Conservation (phyloP, 2,797 vertebrate species). For the Naso thynnoides region DNA sequence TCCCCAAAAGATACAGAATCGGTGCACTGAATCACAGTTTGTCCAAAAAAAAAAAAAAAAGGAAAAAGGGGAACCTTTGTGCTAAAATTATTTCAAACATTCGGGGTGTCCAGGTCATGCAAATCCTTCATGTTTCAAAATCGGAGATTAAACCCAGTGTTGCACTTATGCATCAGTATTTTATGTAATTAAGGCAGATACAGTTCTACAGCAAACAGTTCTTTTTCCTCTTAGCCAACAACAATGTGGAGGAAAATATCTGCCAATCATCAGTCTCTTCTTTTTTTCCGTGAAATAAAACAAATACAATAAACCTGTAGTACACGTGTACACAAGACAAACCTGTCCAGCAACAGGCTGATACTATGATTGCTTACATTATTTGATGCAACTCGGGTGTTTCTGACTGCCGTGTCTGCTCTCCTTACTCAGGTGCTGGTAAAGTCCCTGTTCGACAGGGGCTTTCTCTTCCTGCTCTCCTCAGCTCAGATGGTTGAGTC, state of each 20-base stretch:
- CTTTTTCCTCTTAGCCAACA: neutral
- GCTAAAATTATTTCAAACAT: neutral
- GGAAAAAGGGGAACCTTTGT: too few relatives aligned
- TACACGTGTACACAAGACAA: neutral
- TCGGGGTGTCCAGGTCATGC: neutral
- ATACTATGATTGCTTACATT: neutral
- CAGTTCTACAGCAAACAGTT: neutral
- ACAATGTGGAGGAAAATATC: neutral
- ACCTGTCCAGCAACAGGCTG: slow-evolving; percentile 5
- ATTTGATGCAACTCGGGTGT: neutral
- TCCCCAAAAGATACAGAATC: neutral
- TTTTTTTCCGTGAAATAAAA: too few relatives aligned
- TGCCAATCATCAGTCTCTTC: neutral
- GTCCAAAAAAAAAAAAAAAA: neutral
- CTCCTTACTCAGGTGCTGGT: slow-evolving; percentile 90
- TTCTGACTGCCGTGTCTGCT: slow-evolving; percentile 41
- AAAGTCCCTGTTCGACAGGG: slow-evolving; percentile 92
- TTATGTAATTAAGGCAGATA: slow-evolving; percentile 1
- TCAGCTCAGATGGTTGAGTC: slow-evolving; percentile 91
- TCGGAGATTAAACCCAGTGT: slow-evolving; percentile 2
- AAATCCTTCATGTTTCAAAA: neutral
- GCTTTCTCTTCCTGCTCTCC: slow-evolving; percentile 94
- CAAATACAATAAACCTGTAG: neutral
- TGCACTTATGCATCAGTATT: neutral
- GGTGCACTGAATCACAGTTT: neutral